Base-by-base conservation (phyloP, 2,888 invertebrate genomes). In the Hyppa rectilinea region DNA sequence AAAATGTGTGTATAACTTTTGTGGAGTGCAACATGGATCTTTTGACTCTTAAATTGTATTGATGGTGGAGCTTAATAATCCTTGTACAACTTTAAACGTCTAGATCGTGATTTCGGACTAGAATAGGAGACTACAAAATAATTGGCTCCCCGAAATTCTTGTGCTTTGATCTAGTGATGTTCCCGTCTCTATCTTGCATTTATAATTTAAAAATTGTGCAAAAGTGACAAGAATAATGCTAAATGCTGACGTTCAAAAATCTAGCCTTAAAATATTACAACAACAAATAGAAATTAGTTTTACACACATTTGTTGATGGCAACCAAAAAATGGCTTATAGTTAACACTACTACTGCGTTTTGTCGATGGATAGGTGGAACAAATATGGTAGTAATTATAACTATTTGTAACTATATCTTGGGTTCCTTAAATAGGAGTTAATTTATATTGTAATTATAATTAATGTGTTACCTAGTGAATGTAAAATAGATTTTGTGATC, bases 391-490 rank as follows among this genome's bases (percentile, higher is more conserved):
- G 31, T 29, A 14, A 4, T 34, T 20, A 29, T 58, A 23, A 45
- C 29, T 53, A 50, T 34, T 45, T 34, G 23, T 43, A 47, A 14
- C 23, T 66, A 20, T 40, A 20, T 53, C 69, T 53, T 47, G 17
- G 23, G 34, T 70, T 70, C 31, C 79, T 75, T 36, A 47, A 45
- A 50, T 34, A 61, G 45, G 31, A 49, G 14, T 49, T 45, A 72
- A 38, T 63, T 59, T 58, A 55, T 55, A 69, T 60, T 75, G 0
- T 52, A 43, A 63, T 62, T 59, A 52, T 53, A 31, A 47, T 61
- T 71, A 36, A 49, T 70, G 2, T 26, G 7, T 50, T 36, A 40
- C n/a, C 5, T 38, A 47, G 61, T 78, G 9, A 61, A 50, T 71
- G 17, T 59, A 1, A n/a, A 47, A 59, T 47, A 59, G 26, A 70